Conservation (phyloP, 2,797 vertebrate genomes). For the Coregonus ussuriensis region DNA sequence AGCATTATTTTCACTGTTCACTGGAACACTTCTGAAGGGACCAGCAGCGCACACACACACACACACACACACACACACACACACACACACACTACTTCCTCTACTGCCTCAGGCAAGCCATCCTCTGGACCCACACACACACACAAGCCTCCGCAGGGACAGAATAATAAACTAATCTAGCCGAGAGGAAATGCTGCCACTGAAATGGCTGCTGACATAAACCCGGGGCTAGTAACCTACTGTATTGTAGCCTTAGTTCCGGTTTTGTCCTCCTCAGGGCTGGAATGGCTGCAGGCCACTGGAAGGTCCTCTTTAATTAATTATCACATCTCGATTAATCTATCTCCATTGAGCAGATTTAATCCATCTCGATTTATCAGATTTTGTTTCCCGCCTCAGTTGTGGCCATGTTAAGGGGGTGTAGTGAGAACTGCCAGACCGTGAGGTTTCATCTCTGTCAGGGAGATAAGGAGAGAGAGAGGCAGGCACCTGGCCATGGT, state of each 20-base stretch:
- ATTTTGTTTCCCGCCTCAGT: not conserved
- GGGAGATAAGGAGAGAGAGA: not conserved
- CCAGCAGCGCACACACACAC: not conserved
- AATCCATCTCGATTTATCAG: not conserved
- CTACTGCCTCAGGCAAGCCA: slow-evolving; percentile 54
- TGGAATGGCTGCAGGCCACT: not conserved
- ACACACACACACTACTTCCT: slow-evolving; percentile 47
- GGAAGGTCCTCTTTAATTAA: not conserved
- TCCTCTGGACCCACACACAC: slow-evolving; percentile 44
- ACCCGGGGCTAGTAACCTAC: slow-evolving; percentile 36
- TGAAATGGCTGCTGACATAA: slow-evolving; percentile 27
- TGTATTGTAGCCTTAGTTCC: not conserved
- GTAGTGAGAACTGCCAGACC: not conserved
- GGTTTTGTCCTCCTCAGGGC: not conserved
- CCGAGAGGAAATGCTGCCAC: slow-evolving; percentile 42
- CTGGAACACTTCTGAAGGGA: slow-evolving; percentile 40
- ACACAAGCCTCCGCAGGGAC: slow-evolving; percentile 25
- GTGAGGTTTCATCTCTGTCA: not conserved
- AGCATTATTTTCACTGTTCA: slow-evolving; percentile 37
- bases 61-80: slow-evolving; percentile 25
- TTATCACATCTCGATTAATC: not conserved
- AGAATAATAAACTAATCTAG: slow-evolving; percentile 58
- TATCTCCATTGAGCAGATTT: not conserved
- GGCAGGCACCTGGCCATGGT: not conserved
- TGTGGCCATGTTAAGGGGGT: not conserved